Percentiles rank a stretch among this genome's conserved stretches.
phyloP scores from a whole-genome alignment of 2,888 invertebrate genomes.

The Tetranychus piercei region DNA sequence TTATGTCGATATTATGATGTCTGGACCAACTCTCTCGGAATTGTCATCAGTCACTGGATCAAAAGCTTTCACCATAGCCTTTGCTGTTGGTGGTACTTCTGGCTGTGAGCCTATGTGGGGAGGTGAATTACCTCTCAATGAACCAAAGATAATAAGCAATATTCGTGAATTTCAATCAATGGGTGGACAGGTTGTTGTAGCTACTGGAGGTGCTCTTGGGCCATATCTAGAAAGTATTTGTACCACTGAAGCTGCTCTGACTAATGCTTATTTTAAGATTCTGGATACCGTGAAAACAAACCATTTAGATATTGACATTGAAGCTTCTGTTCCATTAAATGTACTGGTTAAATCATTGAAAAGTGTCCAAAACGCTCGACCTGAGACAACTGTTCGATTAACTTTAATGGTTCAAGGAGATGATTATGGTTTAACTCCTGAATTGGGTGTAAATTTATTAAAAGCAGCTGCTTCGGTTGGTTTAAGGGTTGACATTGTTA shows the following conservation, averaged over 20 bases:
- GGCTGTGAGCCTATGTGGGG: constrained; percentile 20
- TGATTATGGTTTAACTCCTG: constrained; percentile 20
- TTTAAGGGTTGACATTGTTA: constrained; percentile 20
- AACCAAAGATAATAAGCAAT: constrained; percentile 13
- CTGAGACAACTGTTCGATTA: constrained; percentile 14
- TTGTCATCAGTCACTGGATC: constrained; percentile 15
- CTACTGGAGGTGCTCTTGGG: constrained; percentile 21
- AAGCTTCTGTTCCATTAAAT: constrained; percentile 17
- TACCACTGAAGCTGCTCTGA: background rate
- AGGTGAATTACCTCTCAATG: constrained; percentile 11
- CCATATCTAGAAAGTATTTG: constrained; percentile 20
- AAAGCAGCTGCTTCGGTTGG: constrained; percentile 12
- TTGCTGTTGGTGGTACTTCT: constrained; percentile 19
- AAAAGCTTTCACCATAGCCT: constrained; percentile 19
- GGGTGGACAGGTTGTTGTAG: constrained; percentile 19
- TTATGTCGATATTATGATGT: constrained; percentile 5
- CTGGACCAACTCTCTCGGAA: constrained; percentile 6
- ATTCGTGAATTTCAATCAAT: constrained; percentile 15
- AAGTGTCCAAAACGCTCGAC: background rate
- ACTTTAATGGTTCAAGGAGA: constrained; percentile 22
- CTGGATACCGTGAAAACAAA: constrained; percentile 15
- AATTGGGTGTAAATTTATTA: constrained; percentile 16
- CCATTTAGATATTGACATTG: constrained; percentile 22
- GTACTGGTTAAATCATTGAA: constrained; percentile 16
- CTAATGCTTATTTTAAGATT: constrained; percentile 17